Evolutionary conservation across 2,797 vertebrate species (phyloP).

Genomic region (Sebastolobus altivelis): DNA sequence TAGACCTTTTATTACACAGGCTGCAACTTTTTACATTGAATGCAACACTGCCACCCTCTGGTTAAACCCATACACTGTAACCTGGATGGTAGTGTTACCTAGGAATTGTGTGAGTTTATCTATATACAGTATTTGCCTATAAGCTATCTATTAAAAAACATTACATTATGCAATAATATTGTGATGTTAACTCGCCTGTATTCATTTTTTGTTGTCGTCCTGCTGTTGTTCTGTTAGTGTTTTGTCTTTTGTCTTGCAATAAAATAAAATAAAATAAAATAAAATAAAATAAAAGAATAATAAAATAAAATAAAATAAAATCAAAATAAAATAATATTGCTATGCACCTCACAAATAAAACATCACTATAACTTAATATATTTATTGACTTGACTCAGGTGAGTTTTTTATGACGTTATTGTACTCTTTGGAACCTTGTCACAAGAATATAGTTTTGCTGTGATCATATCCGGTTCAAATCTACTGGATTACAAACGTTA

Average conservation of each 20-base stretch:
- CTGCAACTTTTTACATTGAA: constrained; percentile 46
- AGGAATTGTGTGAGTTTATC: not conserved
- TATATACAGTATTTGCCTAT: not conserved
- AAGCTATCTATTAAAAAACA: not conserved
- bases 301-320: no score
- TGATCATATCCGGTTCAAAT: not conserved
- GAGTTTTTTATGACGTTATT: not conserved
- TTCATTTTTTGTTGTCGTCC: no score
- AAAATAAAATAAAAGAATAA: no score
- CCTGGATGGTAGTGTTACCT: not conserved
- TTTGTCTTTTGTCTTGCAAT: no score
- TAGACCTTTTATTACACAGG: constrained; percentile 24
- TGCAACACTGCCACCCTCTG: constrained; percentile 77
- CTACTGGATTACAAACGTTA: not conserved
- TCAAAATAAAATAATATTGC: no score
- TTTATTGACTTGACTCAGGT: not conserved
- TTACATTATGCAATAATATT: not conserved
- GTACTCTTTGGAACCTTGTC: not conserved
- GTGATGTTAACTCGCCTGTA: no score
- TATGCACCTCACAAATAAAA: not conserved
- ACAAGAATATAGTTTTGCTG: not conserved
- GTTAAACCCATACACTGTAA: constrained; percentile 34
- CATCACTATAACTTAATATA: not conserved
- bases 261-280: no score
- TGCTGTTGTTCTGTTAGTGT: no score